Percentiles rank a stretch among this genome's conserved stretches.
Evolutionary conservation across 2,113 vertebrate species (phyloP).

Genomic region (Bucco capensis): DNA sequence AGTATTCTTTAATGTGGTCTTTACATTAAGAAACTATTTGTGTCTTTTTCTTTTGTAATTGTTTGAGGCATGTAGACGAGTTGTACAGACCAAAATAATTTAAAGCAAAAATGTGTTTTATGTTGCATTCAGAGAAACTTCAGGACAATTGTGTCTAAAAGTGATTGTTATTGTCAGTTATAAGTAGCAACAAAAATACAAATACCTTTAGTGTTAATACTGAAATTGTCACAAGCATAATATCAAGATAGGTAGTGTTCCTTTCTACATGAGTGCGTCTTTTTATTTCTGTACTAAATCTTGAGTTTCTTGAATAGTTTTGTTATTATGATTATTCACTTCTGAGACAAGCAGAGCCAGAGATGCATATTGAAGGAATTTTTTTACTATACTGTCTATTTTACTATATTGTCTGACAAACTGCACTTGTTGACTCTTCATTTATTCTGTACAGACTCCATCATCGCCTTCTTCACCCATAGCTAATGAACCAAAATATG

Average conservation of each 20-base stretch:
- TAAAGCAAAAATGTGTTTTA: not conserved
- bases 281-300: conserved; percentile 2
- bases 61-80: not conserved
- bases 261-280: not conserved
- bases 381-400: too few relatives aligned
- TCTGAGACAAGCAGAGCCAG: not conserved
- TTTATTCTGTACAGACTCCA: conserved; percentile 82
- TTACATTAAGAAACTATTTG: not conserved
- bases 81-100: not conserved
- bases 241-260: not conserved
- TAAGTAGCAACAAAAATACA: not conserved
- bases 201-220: not conserved
- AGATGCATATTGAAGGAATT: conserved; percentile 38
- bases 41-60: not conserved
- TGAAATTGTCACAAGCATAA: not conserved
- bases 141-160: not conserved
- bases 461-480: conserved; percentile 85
- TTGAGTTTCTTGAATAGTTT: not conserved
- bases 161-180: not conserved
- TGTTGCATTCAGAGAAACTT: not conserved
- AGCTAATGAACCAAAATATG: conserved; percentile 89
- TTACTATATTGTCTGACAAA: not conserved
- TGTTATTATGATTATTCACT: not conserved
- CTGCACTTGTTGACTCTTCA: conserved; percentile 55
- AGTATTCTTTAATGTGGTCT: not conserved